Base-by-base conservation (phyloP, 1,140 invertebrate species). In the Rhyzopertha dominica region DNA sequence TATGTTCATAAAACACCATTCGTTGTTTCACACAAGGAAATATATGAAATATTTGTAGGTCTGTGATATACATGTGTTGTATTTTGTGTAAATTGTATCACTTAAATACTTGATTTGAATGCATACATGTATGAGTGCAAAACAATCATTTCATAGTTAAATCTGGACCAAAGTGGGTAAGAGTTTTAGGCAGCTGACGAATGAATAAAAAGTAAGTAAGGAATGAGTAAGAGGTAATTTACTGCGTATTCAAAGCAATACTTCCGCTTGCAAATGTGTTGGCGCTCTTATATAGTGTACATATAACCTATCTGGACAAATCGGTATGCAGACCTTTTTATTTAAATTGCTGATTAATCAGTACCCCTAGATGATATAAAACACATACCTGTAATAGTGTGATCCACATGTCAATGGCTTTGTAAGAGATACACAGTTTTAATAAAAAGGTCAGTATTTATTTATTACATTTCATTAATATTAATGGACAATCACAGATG, bases 41-140 rank as follows among this genome's bases (percentile, higher is more conserved):
- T 5, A 29, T 5, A 47, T 58, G 45, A 58, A 63, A 65, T 60
- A 60, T 62, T n/a, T 64, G 65, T 67, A 67, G 65, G 58, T 63
- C 65, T 67, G 65, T 67, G 65, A 67, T 67, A 67, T 65, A 60
- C 48, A 58, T 65, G 61, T 66, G 58, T 59, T 53, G 59, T 62
- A 62, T 54, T 52, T 53, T 46, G 34, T 55, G 53, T 46, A 51
- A 37, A 44, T 44, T 44, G 35, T 14, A 43, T 43, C 17, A 43
- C 32, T 37, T 51, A 50, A 46, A 49, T 49, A 44, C 52, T 54
- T 61, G 53, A 45, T 58, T 46, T 50, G 38, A 49, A 41, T 37
- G 30, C 16, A 14, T 7, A n/a, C 7, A 44, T 37, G 16, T 45
- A 53, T 45, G 34, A 38, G 26, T 49, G 42, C 37, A 42, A 48